Evolutionary conservation across 2,888 invertebrate species (phyloP), one percentile per base, ranked within the genome.

Genomic region (Sepioteuthis lessoniana): DNA sequence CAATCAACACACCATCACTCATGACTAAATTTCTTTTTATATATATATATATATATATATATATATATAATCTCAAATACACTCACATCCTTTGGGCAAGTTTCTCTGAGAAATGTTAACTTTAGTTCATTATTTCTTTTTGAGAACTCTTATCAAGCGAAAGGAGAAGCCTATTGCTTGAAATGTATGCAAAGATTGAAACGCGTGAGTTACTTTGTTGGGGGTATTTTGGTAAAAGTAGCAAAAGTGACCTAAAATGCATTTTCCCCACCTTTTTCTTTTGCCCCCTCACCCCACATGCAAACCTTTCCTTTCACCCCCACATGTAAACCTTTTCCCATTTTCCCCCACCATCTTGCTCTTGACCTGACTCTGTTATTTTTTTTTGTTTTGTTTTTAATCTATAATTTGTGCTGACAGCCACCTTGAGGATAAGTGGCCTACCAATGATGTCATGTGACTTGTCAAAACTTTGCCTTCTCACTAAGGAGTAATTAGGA

Each of bases 381-480:
- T n/a, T n/a, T n/a, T n/a, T n/a, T n/a, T n/a, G n/a, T n/a, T n/a
- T n/a, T n/a, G n/a, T n/a, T n/a, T n/a, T n/a, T n/a, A n/a, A n/a
- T n/a, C n/a, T n/a, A n/a, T 76, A 76, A 31, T n/a, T 76, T n/a
- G n/a, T 76, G 76, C 76, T 76, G 76, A n/a, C n/a, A 76, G 31
- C 76, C 76, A 76, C 76, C 7, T 7, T 8, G 31, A 8, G 76
- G n/a, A 13, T 31, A n/a, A n/a, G 76, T 31, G 76, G 76, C n/a
- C 76, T 50, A 50, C 50, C 50, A 19, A 50, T 76, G 76, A 76
- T 76, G 76, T 76, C 8, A 76, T 76, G 76, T n/a, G 76, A 76
- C n/a, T 76, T 76, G 76, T 76, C 76, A 76, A 76, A 76, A 76
- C 76, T 76, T 76, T 76, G 76, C 76, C 76, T 76, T 76, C 76